Conservation (phyloP, 2,888 invertebrate genomes). For the Allophyes oxyacanthae region DNA sequence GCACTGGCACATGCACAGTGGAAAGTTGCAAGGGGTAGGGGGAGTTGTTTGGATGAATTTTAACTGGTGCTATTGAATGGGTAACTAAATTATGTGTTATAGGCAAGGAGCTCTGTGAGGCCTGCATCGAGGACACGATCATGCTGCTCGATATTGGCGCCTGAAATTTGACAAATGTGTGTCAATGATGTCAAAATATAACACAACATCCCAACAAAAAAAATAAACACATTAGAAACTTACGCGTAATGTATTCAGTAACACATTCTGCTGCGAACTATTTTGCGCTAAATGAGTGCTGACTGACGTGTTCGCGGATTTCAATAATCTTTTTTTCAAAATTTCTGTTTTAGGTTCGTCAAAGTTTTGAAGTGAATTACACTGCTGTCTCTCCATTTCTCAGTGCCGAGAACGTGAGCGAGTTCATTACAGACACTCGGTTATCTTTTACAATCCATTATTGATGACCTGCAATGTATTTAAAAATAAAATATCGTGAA, state of each 20-base stretch:
- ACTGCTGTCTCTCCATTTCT: slow-evolving; percentile 87
- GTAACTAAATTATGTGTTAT: slow-evolving; percentile 83
- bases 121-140: slow-evolving; percentile 86
- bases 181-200: slow-evolving; percentile 68
- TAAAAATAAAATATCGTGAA: slow-evolving; percentile 83
- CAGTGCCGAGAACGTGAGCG: slow-evolving; percentile 71
- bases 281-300: slow-evolving; percentile 74
- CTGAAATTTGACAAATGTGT: slow-evolving; percentile 77
- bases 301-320: slow-evolving; percentile 74
- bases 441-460: slow-evolving; percentile 80
- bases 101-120: slow-evolving; percentile 83
- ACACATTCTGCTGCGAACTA: slow-evolving; percentile 81
- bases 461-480: slow-evolving; percentile 81
- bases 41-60: slow-evolving; percentile 79
- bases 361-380: slow-evolving; percentile 88
- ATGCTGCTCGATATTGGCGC: slow-evolving; percentile 86
- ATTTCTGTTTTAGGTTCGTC: slow-evolving; percentile 86
- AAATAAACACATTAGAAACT: slow-evolving; percentile 66
- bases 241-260: slow-evolving; percentile 84
- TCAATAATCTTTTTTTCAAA: slow-evolving; percentile 87
- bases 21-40: slow-evolving; percentile 83
- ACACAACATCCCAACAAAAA: slow-evolving; percentile 45
- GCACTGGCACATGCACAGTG: slow-evolving; percentile 86
- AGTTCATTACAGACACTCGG: slow-evolving; percentile 80
- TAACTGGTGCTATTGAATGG: slow-evolving; percentile 83